Evolutionary conservation across 2,797 vertebrate genomes (phyloP), one percentile per base, ranked within the genome.

Genomic region (Gambelia wislizenii): DNA sequence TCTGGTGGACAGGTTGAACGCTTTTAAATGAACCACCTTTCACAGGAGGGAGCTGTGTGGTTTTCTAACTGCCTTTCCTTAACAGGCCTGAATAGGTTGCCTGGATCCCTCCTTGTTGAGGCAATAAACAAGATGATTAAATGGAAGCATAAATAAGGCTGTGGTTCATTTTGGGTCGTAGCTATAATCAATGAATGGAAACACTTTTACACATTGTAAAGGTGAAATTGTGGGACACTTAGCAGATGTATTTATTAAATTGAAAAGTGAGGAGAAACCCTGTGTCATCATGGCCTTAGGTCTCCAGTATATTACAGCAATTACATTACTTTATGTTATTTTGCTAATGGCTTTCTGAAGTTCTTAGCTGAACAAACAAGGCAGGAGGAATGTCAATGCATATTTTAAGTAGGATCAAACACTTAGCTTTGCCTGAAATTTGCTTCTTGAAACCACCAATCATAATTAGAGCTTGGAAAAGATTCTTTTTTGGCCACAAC

Each of bases 101-200:
- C 79, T 27, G 0, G 59, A 81, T 82, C 83, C 86, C 59, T 16
- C 83, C 84, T 90, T 61, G 30, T 25, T 33, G 13, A 89, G 54
- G 56, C 91, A 86, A 89, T 91, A 76, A 84, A 20, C 86, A 42
- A 61, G 87, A 90, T 91, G 94, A 94, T 91, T 90, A 92, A 94
- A 91, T 88, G 90, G 91, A 90, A 90, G 54, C 81, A 74, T 86
- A 87, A 92, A 83, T 89, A 89, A 89, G 56, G 44, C 79, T 76
- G 69, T 44, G 86, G 88, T 85, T 90, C 30, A 87, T 64, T 91
- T 87, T 88, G 67, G 92, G 85, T 89, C 89, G 61, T 89, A 83
- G 59, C 91, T 85, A 88, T 92, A 94, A 93, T 90, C 95, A 92
- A 77, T 93, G 92, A 95, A 90, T 64, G 87, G 89, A 70, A 92